A percentile compares a stretch with the other conserved stretches of the same genome.
Evolutionary conservation across 2,888 invertebrate species (phyloP).

Genomic region (Tryphoninae sp.): DNA sequence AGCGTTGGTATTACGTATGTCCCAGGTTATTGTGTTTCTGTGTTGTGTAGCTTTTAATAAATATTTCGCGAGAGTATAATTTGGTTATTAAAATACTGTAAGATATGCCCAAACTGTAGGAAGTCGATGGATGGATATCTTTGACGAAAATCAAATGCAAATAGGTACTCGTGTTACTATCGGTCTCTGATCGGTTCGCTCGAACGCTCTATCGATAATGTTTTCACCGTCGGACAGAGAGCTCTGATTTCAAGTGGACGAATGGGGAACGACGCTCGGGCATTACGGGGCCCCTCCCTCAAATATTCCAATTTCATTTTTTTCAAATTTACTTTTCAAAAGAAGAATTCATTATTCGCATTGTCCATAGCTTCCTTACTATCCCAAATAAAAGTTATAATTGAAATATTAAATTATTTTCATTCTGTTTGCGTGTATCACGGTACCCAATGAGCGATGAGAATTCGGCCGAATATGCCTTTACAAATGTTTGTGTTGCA

Average conservation of each 20-base stretch:
- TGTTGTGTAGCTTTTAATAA: too few relatives aligned
- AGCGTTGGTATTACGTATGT: too few relatives aligned
- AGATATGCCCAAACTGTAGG: not conserved
- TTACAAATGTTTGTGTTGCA: slow-evolving; percentile 12
- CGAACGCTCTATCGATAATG: not conserved
- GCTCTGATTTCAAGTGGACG: slow-evolving; percentile 6
- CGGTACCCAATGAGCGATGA: slow-evolving; percentile 17
- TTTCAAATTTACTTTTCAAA: not conserved
- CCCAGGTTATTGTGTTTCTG: too few relatives aligned
- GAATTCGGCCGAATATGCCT: not conserved
- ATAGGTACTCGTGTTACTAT: not conserved
- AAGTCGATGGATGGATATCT: not conserved
- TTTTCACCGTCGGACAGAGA: slow-evolving; percentile 12
- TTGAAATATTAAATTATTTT: not conserved
- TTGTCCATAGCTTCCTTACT: too few relatives aligned
- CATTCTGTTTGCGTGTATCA: not conserved
- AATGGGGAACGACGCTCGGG: not conserved
- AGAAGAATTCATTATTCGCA: too few relatives aligned
- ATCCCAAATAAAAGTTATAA: too few relatives aligned
- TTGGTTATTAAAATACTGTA: too few relatives aligned
- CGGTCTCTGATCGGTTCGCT: not conserved
- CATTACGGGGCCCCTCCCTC: not conserved
- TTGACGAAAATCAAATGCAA: slow-evolving; percentile 14
- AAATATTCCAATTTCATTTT: not conserved
- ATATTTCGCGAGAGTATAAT: too few relatives aligned